Conservation (phyloP, 30 jellyfish, hydroid and myxozoan genomes). For the Aurelia coerulea region DNA sequence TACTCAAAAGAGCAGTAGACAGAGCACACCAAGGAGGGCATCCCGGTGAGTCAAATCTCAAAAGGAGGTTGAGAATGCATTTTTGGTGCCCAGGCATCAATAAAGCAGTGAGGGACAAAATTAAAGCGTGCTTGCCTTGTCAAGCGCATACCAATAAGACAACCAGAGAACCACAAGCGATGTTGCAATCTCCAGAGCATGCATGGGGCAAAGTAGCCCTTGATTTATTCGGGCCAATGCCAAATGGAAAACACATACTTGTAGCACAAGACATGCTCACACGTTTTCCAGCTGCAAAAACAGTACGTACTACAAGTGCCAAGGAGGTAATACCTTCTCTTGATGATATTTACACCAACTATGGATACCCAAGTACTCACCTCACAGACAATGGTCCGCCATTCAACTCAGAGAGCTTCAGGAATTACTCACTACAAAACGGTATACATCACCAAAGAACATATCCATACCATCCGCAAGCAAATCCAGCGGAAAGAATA, state of each 20-base stretch:
- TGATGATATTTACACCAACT: constrained; percentile 36
- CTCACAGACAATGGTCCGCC: constrained; percentile 70
- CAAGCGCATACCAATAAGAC: constrained; percentile 49
- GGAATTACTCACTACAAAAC: background rate
- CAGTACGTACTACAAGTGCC: constrained; percentile 52
- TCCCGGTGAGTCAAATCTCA: constrained; percentile 43
- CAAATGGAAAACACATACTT: constrained; percentile 48
- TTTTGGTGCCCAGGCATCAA: constrained; percentile 64
- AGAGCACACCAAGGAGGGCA: constrained; percentile 70
- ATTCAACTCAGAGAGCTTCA: constrained; percentile 4
- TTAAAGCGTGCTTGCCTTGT: constrained; percentile 45
- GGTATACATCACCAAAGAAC: background rate
- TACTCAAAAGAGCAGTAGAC: constrained; percentile 51
- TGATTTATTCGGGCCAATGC: constrained; percentile 72
- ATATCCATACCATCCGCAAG: constrained; percentile 48
- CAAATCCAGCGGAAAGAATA: constrained; percentile 67
- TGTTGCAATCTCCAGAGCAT: constrained; percentile 14
- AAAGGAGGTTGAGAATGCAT: constrained; percentile 50
- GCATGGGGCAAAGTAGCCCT: constrained; percentile 69
- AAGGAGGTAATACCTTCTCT: constrained; percentile 33
- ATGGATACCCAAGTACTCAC: constrained; percentile 53
- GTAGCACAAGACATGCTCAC: constrained; percentile 54
- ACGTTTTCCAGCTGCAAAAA: constrained; percentile 58
- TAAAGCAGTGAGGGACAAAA: constrained; percentile 8
- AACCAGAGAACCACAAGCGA: constrained; percentile 64